These are phyloP conservation scores for Pyrgilauda ruficollis DNA, from an alignment of 2,113 vertebrate species.

Conservation along the genomic window DNA sequence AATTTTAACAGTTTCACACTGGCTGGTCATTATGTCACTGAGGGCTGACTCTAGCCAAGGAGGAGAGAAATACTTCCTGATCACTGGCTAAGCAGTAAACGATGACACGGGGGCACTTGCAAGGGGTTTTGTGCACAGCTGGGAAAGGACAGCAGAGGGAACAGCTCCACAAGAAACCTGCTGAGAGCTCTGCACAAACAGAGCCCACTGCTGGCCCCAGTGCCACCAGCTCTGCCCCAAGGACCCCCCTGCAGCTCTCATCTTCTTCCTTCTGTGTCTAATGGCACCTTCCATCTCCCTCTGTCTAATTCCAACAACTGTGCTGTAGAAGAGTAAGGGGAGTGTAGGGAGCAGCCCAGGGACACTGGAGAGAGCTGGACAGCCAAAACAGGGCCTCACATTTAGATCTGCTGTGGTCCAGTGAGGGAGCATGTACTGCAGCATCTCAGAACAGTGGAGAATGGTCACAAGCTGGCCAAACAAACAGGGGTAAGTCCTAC, in stretches of 20 bases:
- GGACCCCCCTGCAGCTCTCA: neutral
- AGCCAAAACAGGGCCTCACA: neutral
- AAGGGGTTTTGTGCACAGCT: neutral
- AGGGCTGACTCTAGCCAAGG: conserved; percentile 50
- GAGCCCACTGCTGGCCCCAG: neutral
- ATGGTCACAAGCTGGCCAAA: neutral
- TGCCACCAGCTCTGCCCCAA: neutral
- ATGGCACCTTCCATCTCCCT: neutral
- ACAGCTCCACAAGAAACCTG: neutral
- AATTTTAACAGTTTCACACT: conserved; percentile 75
- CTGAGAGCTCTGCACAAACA: neutral
- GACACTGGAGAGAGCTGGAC: neutral
- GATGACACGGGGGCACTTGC: neutral
- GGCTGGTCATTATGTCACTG: conserved; percentile 70
- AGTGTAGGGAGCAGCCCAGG: neutral
- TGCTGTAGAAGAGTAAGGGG: neutral
- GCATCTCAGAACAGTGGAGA: neutral
- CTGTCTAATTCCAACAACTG: neutral
- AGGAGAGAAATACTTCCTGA: conserved; percentile 13
- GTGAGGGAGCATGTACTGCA: neutral
- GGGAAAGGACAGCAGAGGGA: neutral
- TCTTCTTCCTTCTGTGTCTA: neutral
- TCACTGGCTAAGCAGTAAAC: neutral
- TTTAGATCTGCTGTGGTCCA: neutral
- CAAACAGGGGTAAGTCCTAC: neutral